Evolutionary conservation across 1,140 invertebrate species (phyloP), one percentile per base, ranked within the genome.

Genomic region (Cephus cinctus): DNA sequence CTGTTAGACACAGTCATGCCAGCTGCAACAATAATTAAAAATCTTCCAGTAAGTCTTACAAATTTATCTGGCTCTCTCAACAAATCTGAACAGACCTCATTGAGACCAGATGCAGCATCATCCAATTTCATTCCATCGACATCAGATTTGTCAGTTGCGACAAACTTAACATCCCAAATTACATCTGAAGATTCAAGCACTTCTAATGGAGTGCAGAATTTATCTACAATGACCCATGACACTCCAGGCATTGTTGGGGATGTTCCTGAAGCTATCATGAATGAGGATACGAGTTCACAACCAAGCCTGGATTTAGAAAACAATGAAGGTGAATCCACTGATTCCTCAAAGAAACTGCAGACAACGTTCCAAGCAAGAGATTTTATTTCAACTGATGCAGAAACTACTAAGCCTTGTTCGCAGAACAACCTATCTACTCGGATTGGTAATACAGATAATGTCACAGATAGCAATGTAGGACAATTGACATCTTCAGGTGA

Each of bases 351-450:
- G 20, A 75, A 74, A 51, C 47, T 77, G 2, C 74, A 74, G 23
- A 75, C 72, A 0, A 73, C 73, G n/a, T 77, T 77, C 23, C 69
- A 73, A 32, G 55, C 73, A 4, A 76, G 73, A 46, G 70, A 72
- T 20, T 76, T 74, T 32, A 59, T 41, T 20, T n/a, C 39, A 19
- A 14, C 18, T 21, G 20, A n/a, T 14, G 22, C 20, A 9, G 22
- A 41, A 23, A 2, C 39, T 14, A 9, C 8, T 8, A 41, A 41
- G 14, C 14, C 22, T 23, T 41, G 22, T 22, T 41, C 39, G 4
- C 6, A 41, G 9, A 20, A 41, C 9, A 19, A 8, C 19, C 14
- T 15, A 36, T 4, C 34, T 3, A 18, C n/a, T n/a, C n/a, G n/a
- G n/a, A n/a, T n/a, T n/a, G n/a, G n/a, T n/a, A n/a, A n/a, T n/a